Percentiles rank a stretch among this genome's conserved stretches.
Evolutionary conservation across 2,888 invertebrate species (phyloP).

Genomic region (Smittia sp.): DNA sequence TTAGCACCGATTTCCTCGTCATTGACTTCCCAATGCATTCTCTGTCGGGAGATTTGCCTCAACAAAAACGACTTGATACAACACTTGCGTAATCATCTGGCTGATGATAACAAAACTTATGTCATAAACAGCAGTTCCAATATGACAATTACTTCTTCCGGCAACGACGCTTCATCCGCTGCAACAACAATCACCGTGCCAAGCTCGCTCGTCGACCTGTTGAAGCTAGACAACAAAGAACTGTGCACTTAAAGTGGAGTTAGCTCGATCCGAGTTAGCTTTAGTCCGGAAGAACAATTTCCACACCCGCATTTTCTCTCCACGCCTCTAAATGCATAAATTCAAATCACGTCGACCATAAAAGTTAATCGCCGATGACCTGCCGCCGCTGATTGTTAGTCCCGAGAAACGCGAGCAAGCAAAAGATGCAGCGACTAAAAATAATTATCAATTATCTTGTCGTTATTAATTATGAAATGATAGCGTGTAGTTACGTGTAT

Average conservation of each 20-base stretch:
- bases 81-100: slow-evolving; percentile 39
- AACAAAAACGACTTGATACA: slow-evolving; percentile 39
- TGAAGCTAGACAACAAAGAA: slow-evolving; percentile 38
- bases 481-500: slow-evolving; percentile 19
- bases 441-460: not conserved
- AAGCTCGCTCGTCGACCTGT: slow-evolving; percentile 30
- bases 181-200: slow-evolving; percentile 35
- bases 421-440: not conserved
- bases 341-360: not conserved
- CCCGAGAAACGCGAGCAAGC: not conserved
- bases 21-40: slow-evolving; percentile 40
- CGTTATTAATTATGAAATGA: not conserved
- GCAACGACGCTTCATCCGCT: slow-evolving; percentile 6
- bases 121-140: slow-evolving; percentile 33
- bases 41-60: slow-evolving; percentile 38
- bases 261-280: not conserved
- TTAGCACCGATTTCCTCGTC: slow-evolving; percentile 35
- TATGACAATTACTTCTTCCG: slow-evolving; percentile 21
- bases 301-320: not conserved
- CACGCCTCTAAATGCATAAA: too few relatives aligned
- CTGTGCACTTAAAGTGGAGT: slow-evolving; percentile 26
- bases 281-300: not conserved
- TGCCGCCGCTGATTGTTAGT: not conserved
- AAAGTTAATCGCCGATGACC: not conserved
- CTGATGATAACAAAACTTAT: slow-evolving; percentile 40